phyloP scores from a whole-genome alignment of 2,113 vertebrate species.

The Zosterops lateralis region DNA sequence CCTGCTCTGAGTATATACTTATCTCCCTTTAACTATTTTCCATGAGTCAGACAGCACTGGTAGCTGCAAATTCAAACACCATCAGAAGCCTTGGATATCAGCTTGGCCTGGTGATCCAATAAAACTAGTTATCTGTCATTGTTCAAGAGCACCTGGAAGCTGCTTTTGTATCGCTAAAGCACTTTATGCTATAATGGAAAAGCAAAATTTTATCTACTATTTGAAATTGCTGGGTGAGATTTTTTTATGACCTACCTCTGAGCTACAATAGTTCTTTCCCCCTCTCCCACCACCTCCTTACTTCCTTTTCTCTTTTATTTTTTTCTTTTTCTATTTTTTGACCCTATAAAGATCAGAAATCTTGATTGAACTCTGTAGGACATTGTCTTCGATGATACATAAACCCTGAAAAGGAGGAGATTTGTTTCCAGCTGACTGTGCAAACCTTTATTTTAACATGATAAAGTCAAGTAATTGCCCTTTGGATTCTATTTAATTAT shows the following conservation, averaged over 20 bases:
- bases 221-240: neutral
- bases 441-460: neutral
- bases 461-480: neutral
- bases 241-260: neutral
- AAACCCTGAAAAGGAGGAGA: neutral
- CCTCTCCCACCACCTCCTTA: accelerated
- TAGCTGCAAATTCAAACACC: neutral
- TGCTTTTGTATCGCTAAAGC: neutral
- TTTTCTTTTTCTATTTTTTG: neutral
- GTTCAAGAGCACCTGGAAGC: neutral
- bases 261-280: neutral
- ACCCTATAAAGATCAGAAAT: neutral
- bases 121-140: constrained; percentile 1
- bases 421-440: neutral
- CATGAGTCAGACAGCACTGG: neutral
- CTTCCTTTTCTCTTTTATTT: neutral
- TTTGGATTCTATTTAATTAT: neutral
- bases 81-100: neutral
- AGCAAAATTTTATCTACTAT: neutral
- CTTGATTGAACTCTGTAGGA: neutral
- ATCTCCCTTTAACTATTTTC: neutral
- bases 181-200: neutral
- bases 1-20: neutral
- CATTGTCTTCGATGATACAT: neutral
- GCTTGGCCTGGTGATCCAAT: neutral